Evolutionary conservation across 2,113 vertebrate species (phyloP).

Genomic region (Sturnira hondurensis): DNA sequence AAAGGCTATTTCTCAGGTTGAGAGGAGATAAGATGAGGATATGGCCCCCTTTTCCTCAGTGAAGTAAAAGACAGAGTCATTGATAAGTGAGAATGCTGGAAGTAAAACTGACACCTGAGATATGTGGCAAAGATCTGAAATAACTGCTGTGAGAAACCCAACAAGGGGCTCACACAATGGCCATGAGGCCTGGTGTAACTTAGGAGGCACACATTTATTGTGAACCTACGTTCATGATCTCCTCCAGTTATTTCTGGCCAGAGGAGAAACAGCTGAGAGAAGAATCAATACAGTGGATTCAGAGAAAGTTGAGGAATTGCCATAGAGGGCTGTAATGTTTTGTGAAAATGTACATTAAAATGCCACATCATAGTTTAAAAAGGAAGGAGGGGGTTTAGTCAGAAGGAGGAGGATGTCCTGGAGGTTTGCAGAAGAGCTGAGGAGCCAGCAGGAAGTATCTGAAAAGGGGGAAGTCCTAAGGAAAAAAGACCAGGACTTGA

Average conservation of each 20-base stretch:
- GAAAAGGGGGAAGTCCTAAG: neutral
- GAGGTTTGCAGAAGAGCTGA: neutral
- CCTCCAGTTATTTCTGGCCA: neutral
- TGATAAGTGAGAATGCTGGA: neutral
- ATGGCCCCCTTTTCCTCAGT: neutral
- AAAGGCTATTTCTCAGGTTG: neutral
- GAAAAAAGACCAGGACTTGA: neutral
- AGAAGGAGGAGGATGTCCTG: neutral
- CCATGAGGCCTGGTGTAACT: neutral
- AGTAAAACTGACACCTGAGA: constrained; percentile 33
- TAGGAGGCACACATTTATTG: neutral
- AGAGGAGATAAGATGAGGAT: neutral
- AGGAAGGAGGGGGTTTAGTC: neutral
- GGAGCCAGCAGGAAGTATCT: neutral
- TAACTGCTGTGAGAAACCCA: neutral
- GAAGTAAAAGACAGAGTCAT: neutral
- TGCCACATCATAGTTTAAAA: neutral
- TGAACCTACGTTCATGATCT: neutral
- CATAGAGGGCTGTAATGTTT: neutral
- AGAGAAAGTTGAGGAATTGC: neutral
- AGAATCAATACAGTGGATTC: neutral
- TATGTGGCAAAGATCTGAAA: neutral
- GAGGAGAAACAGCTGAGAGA: neutral
- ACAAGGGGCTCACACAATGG: neutral
- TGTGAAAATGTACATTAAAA: neutral